phyloP scores from a whole-genome alignment of 2,888 invertebrate genomes.

The Sarcophaga carnaria region DNA sequence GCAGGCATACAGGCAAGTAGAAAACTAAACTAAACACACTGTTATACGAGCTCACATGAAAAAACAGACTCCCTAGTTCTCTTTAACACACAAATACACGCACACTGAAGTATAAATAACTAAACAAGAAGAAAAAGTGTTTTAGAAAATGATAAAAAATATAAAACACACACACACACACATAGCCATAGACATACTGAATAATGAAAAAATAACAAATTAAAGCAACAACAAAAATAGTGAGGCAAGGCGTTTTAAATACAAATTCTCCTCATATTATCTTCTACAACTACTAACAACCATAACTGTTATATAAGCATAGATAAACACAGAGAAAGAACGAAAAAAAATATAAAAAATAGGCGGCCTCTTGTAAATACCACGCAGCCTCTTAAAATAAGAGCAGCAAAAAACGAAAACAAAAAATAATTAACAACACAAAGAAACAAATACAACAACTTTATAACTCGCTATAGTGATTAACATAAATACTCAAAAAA shows the following conservation, averaged over 20 bases:
- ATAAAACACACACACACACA: no score
- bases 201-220: slow-evolving; percentile 49
- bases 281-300: not conserved
- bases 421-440: slow-evolving; percentile 8
- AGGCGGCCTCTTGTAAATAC: slow-evolving; percentile 75
- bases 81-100: slow-evolving; percentile 6
- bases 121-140: slow-evolving; percentile 65
- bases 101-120: slow-evolving; percentile 52
- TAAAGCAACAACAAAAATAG: slow-evolving; percentile 36
- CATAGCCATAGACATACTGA: slow-evolving; percentile 33
- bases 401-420: slow-evolving; percentile 14
- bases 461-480: slow-evolving; percentile 71
- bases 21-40: not conserved
- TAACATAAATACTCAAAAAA: slow-evolving; percentile 81
- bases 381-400: slow-evolving; percentile 56
- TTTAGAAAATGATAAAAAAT: slow-evolving; percentile 66
- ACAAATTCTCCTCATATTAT: not conserved
- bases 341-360: slow-evolving; percentile 71
- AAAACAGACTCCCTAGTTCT: not conserved
- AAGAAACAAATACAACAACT: slow-evolving; percentile 5
- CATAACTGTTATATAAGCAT: not conserved
- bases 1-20: not conserved
- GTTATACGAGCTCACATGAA: no score
- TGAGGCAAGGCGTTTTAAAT: slow-evolving; percentile 73
- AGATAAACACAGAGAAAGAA: slow-evolving; percentile 49